Evolutionary conservation across 2,113 vertebrate genomes (phyloP).

Genomic region (Microcebus lehilahytsara): DNA sequence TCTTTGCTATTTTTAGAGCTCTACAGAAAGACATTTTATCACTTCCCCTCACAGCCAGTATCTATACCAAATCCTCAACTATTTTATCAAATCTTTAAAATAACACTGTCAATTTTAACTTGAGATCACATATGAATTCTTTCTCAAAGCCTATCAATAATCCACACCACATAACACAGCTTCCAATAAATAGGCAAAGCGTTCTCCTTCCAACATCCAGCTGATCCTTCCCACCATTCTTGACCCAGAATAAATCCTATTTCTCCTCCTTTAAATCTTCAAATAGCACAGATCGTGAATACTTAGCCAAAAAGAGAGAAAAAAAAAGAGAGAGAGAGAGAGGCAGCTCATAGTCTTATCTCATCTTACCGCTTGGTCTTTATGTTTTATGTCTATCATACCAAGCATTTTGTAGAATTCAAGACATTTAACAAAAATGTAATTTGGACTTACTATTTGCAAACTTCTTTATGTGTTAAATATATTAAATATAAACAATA

Average conservation of each 20-base stretch:
- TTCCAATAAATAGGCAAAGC: background rate
- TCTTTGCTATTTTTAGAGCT: conserved; percentile 38
- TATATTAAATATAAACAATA: conserved; percentile 22
- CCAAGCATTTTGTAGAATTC: conserved; percentile 15
- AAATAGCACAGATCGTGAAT: conserved; percentile 29
- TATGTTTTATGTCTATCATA: background rate
- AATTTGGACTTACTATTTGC: background rate
- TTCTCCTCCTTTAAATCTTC: background rate
- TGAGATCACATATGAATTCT: background rate
- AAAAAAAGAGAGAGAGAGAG: background rate
- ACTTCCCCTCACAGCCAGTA: background rate
- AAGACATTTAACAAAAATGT: conserved; percentile 6
- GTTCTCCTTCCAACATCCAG: background rate
- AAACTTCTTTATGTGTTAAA: background rate
- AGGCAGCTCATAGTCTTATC: background rate
- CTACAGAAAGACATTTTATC: background rate
- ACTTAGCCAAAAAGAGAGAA: background rate
- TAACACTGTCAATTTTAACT: conserved; percentile 32
- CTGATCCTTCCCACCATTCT: conserved; percentile 14
- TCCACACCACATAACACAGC: background rate
- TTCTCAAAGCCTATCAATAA: conserved; percentile 48
- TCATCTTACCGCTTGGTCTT: background rate
- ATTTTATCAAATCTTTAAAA: conserved; percentile 53
- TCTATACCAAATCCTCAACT: conserved; percentile 7
- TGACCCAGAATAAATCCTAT: conserved; percentile 23